A percentile compares a stretch with the other conserved stretches of the same genome.
These are phyloP conservation scores for Napeogenes sylphis DNA, from an alignment of 2,888 invertebrate genomes.

Conservation along the genomic window DNA sequence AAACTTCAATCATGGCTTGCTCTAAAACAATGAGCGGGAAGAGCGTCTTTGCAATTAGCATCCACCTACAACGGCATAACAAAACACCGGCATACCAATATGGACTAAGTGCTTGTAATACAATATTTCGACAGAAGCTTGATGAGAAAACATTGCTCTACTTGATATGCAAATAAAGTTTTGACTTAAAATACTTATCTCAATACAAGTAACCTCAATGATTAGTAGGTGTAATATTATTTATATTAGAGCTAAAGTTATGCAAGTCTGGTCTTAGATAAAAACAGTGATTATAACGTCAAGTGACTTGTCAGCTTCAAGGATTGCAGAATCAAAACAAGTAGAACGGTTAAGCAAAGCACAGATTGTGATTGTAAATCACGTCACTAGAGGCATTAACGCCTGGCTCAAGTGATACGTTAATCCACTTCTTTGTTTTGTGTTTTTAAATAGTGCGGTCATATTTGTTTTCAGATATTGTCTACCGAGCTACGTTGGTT, in stretches of 20 bases:
- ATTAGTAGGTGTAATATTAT: background rate
- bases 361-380: slow-evolving; percentile 68
- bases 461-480: slow-evolving; percentile 76
- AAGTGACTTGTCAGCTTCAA: slow-evolving; percentile 61
- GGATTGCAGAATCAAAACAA: slow-evolving; percentile 71
- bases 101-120: slow-evolving; percentile 62
- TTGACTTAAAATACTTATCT: background rate
- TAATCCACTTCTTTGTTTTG: slow-evolving; percentile 75
- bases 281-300: slow-evolving; percentile 73
- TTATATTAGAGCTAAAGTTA: slow-evolving; percentile 59
- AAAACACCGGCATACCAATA: slow-evolving; percentile 55
- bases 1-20: slow-evolving; percentile 75
- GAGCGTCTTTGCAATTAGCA: slow-evolving; percentile 74
- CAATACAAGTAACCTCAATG: background rate
- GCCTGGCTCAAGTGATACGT: slow-evolving; percentile 65
- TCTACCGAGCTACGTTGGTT: slow-evolving; percentile 68
- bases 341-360: slow-evolving; percentile 58
- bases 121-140: slow-evolving; percentile 52
- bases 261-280: slow-evolving; percentile 65
- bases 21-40: slow-evolving; percentile 77
- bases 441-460: slow-evolving; percentile 76
- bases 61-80: slow-evolving; percentile 69
- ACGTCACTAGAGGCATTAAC: slow-evolving; percentile 66
- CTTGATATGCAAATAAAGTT: slow-evolving; percentile 14
- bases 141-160: slow-evolving; percentile 48